Percentiles rank a stretch among this genome's conserved stretches.
Evolutionary conservation across 2,888 invertebrate genomes (phyloP).

Genomic region (Plagodis dolabraria): DNA sequence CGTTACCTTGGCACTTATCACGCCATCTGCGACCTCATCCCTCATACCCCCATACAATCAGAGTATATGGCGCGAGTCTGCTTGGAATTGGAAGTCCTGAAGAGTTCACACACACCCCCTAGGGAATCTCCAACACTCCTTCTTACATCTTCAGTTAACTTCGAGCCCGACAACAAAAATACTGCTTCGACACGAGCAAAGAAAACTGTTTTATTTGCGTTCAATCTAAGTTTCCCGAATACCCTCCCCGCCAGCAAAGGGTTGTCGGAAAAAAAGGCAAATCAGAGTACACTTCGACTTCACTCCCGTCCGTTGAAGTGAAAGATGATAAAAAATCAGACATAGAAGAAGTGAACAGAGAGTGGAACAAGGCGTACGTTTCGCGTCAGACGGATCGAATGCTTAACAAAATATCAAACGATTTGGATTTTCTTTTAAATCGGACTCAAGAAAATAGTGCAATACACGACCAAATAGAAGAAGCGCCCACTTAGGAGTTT

Average conservation of each 20-base stretch:
- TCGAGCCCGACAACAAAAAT: constrained; percentile 62
- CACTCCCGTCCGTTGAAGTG: constrained; percentile 68
- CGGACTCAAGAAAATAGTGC: constrained; percentile 76
- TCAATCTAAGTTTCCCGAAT: constrained; percentile 70
- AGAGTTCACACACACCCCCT: constrained; percentile 53
- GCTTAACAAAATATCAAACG: constrained; percentile 92
- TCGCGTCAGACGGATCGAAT: constrained; percentile 85
- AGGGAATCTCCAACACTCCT: constrained; percentile 53
- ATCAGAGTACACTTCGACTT: constrained; percentile 60
- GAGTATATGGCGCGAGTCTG: constrained; percentile 80
- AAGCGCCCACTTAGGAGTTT: constrained; percentile 68
- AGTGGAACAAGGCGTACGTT: constrained; percentile 71
- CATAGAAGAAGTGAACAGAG: constrained; percentile 68
- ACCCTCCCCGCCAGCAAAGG: constrained; percentile 69
- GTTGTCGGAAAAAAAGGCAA: constrained; percentile 75
- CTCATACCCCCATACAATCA: constrained; percentile 50
- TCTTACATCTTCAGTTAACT: constrained; percentile 66
- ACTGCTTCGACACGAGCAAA: constrained; percentile 60
- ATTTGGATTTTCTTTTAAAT: constrained; percentile 92
- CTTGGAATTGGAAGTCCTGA: constrained; percentile 80
- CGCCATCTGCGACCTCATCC: constrained; percentile 75
- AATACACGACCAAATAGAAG: constrained; percentile 64
- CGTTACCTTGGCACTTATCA: constrained; percentile 49
- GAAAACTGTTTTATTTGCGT: constrained; percentile 73
- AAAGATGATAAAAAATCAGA: constrained; percentile 59